Evolutionary conservation across 2,797 vertebrate species (phyloP), one percentile per base, ranked within the genome.

Genomic region (Phoeniculus purpureus): DNA sequence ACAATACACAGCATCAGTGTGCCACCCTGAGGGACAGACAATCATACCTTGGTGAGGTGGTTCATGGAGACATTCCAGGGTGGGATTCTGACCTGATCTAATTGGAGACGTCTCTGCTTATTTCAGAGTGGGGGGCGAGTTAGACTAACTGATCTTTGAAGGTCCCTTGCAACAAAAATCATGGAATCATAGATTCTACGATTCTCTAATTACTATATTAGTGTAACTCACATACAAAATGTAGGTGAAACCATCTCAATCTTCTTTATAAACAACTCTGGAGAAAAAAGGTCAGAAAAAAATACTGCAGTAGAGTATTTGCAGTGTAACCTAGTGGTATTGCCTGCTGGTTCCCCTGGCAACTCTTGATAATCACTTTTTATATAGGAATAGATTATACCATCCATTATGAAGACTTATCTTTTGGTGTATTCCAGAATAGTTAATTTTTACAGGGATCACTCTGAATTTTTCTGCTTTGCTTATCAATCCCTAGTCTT

Each of bases 41-140:
- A 1, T 0, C 4, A 32, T 26, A 21, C 6, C 31, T 81, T 11
- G 5, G 15, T 37, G 55, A 15, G 43, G 12, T 2, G 3, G 37
- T 4, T 21, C 37, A 27, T 19, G 40, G 51, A 47, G 9, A 59
- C 65, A 45, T 43, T 15, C 43, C 43, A 43, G 43, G 43, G 43
- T 43, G 43, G 43, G 43, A 11, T 15, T 43, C 43, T 43, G 43
- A 16, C 43, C 43, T 43, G 43, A 43, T 43, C 43, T 43, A 43
- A 43, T 43, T 43, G 13, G 43, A 43, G 43, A 43, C 14, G 43
- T 43, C 16, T 43, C 6, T 43, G 43, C 43, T 43, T 43, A 43
- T 43, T 43, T 43, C 16, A 43, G 43, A 43, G 16, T 43, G 13
- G 43, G 13, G 16, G 14, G 43, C 14, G 43, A 43, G 43, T 43